phyloP scores from a whole-genome alignment of 1,140 invertebrate genomes.

The Lethocerus indicus region DNA sequence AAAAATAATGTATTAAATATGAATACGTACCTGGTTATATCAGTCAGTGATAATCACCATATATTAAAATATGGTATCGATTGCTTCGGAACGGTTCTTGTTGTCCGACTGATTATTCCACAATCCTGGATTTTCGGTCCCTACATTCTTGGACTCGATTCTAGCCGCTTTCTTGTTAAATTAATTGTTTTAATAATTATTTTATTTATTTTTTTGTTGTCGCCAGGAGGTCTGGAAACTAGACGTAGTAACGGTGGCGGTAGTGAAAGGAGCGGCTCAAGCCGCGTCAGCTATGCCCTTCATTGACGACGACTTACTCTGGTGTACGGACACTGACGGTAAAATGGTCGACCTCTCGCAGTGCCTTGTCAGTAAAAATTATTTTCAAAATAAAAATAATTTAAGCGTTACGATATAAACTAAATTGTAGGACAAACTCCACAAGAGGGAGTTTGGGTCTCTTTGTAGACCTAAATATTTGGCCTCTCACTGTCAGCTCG shows the following conservation, averaged over 20 bases:
- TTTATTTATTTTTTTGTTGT: no score
- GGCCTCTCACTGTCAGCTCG: not conserved
- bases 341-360: constrained; percentile 78
- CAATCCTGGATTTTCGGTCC: not conserved
- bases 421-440: not conserved
- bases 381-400: not conserved
- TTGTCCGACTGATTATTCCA: no score
- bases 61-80: no score
- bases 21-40: no score
- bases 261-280: constrained; percentile 27
- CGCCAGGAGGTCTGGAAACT: no score
- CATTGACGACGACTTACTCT: constrained; percentile 81
- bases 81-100: no score
- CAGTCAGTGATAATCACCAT: no score
- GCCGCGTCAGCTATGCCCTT: constrained; percentile 69
- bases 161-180: no score
- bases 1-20: no score
- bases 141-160: no score
- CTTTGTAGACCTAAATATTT: not conserved
- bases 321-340: constrained; percentile 56
- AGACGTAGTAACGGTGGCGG: constrained; percentile 6
- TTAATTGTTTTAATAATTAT: no score
- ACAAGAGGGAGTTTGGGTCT: not conserved
- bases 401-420: not conserved
- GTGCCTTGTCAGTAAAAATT: constrained; percentile 48